These are phyloP conservation scores for Sycon ciliatum DNA, from an alignment of 37 sponge, comb jelly and placozoan species.

Conservation along the genomic window DNA sequence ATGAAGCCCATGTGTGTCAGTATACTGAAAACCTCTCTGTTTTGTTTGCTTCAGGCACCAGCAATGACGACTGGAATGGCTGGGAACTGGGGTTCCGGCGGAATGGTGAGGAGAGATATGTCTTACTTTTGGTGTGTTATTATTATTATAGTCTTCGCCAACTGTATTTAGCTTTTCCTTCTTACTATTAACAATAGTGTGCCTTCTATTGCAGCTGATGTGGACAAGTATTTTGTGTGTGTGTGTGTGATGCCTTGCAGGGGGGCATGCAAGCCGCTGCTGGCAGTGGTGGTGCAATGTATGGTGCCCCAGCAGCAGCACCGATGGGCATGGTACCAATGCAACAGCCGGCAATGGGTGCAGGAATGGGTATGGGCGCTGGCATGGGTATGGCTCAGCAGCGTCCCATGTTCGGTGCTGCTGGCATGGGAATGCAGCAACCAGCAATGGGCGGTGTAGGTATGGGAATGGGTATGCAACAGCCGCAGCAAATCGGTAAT, in stretches of 20 bases:
- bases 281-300: background rate
- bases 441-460: background rate
- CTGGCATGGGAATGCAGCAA: slow-evolving; percentile 6
- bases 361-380: slow-evolving; percentile 2
- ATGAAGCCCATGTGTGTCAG: too few relatives aligned
- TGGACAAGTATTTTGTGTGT: background rate
- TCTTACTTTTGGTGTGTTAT: too few relatives aligned
- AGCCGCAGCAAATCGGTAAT: background rate
- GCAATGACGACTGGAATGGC: too few relatives aligned
- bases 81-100: too few relatives aligned
- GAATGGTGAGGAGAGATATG: too few relatives aligned
- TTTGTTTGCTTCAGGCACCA: too few relatives aligned
- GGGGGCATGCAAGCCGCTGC: background rate
- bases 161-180: too few relatives aligned
- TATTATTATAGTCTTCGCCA: too few relatives aligned
- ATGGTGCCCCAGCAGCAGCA: too few relatives aligned
- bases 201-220: background rate
- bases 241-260: background rate
- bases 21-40: too few relatives aligned
- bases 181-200: too few relatives aligned
- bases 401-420: too few relatives aligned
- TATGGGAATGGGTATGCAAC: slow-evolving; percentile 1
- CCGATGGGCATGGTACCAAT: background rate
- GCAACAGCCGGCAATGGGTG: background rate
- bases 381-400: background rate